Conservation (phyloP, 2,888 invertebrate species). For the Heliconius erato region DNA sequence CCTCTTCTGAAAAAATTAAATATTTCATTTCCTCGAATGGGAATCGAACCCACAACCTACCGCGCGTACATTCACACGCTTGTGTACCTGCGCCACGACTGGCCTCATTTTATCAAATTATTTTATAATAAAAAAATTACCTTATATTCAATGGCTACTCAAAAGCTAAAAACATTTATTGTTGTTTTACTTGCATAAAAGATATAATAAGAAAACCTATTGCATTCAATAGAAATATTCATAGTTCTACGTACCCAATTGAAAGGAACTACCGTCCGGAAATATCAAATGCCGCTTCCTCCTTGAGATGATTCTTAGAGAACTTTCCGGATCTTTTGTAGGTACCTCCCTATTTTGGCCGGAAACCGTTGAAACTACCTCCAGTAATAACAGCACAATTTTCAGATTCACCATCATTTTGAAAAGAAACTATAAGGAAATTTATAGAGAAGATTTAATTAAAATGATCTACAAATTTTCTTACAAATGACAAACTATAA, state of each 20-base stretch:
- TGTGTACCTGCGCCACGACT: too few species aligned
- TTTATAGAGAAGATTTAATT: neutral
- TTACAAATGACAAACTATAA: neutral
- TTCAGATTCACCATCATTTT: constrained; percentile 33
- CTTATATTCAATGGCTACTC: too few species aligned
- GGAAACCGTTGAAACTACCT: constrained; percentile 38
- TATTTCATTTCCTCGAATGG: too few species aligned
- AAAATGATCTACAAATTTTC: neutral
- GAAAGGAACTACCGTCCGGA: constrained; percentile 87
- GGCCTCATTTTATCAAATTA: too few species aligned
- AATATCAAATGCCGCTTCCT: constrained; percentile 85
- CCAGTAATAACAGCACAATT: constrained; percentile 39
- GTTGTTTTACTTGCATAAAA: neutral
- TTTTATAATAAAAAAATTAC: too few species aligned
- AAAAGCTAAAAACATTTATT: too few species aligned
- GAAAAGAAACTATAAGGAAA: neutral
- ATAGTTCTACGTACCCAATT: constrained; percentile 77
- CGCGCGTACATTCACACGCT: too few species aligned
- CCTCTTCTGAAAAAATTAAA: too few species aligned
- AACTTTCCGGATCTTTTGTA: constrained; percentile 28
- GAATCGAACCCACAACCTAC: too few species aligned
- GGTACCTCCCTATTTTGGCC: constrained; percentile 36
- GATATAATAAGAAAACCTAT: neutral
- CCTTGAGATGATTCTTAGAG: constrained; percentile 71
- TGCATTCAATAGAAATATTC: constrained; percentile 28